Conservation (phyloP, 1,140 invertebrate species). For the Geopemphigus sp. region DNA sequence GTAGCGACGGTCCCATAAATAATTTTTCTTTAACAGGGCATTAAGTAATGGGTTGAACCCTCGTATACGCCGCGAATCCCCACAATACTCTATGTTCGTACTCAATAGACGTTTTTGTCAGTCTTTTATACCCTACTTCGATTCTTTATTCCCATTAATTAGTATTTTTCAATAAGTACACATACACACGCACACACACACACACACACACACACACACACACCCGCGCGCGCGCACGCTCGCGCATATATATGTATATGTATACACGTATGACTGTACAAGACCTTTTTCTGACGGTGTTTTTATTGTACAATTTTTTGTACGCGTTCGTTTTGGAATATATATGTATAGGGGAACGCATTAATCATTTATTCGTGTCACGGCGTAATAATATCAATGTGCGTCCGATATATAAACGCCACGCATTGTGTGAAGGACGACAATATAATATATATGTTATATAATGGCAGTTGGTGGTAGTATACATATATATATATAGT, state of each 20-base stretch:
- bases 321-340: background rate
- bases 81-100: background rate
- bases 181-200: background rate
- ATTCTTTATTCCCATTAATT: constrained; percentile 30
- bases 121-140: background rate
- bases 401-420: too few relatives aligned
- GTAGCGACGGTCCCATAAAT: constrained; percentile 21
- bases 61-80: background rate
- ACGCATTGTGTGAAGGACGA: too few relatives aligned
- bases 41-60: constrained; percentile 42
- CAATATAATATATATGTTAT: too few relatives aligned
- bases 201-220: too few relatives aligned
- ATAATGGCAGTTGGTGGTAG: too few relatives aligned
- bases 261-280: background rate
- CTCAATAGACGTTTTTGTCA: constrained; percentile 8
- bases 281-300: background rate
- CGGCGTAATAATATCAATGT: too few relatives aligned
- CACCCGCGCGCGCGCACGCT: too few relatives aligned
- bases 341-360: background rate
- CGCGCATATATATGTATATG: too few relatives aligned
- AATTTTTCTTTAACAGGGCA: constrained; percentile 32
- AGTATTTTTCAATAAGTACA: constrained; percentile 29
- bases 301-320: background rate
- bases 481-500: too few relatives aligned
- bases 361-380: constrained; percentile 9